Evolutionary conservation across 2,113 vertebrate genomes (phyloP).

Genomic region (Platysteira castanea): DNA sequence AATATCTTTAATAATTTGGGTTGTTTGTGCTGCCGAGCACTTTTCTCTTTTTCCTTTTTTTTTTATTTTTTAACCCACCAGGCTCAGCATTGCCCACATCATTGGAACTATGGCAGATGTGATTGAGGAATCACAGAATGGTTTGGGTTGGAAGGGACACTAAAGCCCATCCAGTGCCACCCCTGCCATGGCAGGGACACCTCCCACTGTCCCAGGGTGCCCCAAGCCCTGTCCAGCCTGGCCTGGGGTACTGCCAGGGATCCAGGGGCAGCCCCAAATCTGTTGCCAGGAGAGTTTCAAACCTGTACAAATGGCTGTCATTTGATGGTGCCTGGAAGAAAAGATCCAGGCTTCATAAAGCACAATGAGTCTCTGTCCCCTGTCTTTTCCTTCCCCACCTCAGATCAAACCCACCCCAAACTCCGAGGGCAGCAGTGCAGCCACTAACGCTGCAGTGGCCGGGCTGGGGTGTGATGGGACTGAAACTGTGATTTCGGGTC

Average conservation of each 20-base stretch:
- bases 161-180: neutral
- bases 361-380: neutral
- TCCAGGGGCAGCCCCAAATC: neutral
- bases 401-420: slow-evolving; percentile 44
- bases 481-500: slow-evolving; percentile 44
- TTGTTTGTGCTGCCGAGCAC: neutral
- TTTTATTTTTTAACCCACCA: neutral
- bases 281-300: neutral
- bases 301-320: neutral
- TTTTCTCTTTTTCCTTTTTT: neutral
- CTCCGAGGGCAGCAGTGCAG: slow-evolving; percentile 5
- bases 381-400: neutral
- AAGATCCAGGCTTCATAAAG: neutral
- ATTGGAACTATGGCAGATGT: too few species aligned
- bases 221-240: neutral
- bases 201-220: accelerated
- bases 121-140: neutral
- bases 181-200: neutral
- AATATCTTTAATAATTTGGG: neutral
- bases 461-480: slow-evolving; percentile 50
- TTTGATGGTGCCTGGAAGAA: neutral
- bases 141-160: neutral
- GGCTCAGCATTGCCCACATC: neutral
- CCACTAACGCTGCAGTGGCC: neutral
- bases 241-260: neutral